A percentile compares a stretch with the other conserved stretches of the same genome.
phyloP scores from a whole-genome alignment of 2,888 invertebrate genomes.

The Trissonchulus latispiculum region DNA sequence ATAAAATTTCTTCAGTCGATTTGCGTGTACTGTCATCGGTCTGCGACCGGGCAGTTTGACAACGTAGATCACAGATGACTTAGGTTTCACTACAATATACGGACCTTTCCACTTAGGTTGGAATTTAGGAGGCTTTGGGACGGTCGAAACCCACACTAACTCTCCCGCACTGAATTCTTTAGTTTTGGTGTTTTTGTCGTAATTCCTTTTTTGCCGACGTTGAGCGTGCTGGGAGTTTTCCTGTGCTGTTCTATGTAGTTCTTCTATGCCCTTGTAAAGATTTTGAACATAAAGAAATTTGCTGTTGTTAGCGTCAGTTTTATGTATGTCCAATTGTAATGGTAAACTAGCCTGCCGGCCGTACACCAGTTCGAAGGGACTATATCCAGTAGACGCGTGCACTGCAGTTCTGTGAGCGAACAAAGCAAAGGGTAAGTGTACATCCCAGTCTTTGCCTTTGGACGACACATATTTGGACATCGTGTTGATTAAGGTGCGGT shows the following conservation, averaged over 20 bases:
- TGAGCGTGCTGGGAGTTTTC: neutral
- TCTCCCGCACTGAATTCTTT: neutral
- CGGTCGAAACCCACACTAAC: neutral
- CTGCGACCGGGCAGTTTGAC: neutral
- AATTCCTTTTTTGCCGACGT: neutral
- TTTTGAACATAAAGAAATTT: neutral
- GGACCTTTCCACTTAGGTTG: neutral
- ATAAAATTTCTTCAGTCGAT: neutral
- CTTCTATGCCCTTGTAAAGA: neutral
- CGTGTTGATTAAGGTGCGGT: slow-evolving; percentile 27
- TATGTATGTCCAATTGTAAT: slow-evolving; percentile 17
- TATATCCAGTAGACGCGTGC: slow-evolving; percentile 26
- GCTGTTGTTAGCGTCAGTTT: neutral
- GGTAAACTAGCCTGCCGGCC: slow-evolving; percentile 26
- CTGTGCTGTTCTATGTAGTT: neutral
- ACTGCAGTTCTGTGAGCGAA: slow-evolving; percentile 31
- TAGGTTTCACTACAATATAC: neutral
- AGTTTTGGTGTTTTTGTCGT: neutral
- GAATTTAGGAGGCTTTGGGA: neutral
- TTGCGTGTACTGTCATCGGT: neutral
- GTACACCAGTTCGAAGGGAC: slow-evolving; percentile 26
- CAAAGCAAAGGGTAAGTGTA: slow-evolving; percentile 27
- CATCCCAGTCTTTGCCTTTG: slow-evolving; percentile 31
- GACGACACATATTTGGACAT: neutral
- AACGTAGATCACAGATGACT: neutral